A percentile compares a stretch with the other conserved stretches of the same genome.
Evolutionary conservation across 2,113 vertebrate species (phyloP).

Genomic region (Myrmecophaga tridactyla): DNA sequence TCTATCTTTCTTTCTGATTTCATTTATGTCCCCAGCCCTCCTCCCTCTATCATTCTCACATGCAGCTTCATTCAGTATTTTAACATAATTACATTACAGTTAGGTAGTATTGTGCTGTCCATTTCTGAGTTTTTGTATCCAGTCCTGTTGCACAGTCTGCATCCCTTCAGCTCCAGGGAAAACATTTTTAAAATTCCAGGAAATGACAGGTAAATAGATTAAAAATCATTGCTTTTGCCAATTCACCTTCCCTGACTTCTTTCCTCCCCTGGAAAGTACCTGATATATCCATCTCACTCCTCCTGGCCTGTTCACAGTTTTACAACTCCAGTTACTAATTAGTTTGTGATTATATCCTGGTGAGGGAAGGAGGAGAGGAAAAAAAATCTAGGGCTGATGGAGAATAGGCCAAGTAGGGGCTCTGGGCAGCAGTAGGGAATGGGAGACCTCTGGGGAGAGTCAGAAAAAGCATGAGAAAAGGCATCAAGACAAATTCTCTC

Average conservation of each 20-base stretch:
- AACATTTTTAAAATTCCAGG: constrained; percentile 14
- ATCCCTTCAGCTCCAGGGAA: too few relatives aligned
- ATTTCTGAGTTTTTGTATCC: too few relatives aligned
- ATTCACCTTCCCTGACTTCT: background rate
- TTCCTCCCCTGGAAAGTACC: background rate
- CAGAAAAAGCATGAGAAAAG: background rate
- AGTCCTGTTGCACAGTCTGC: too few relatives aligned
- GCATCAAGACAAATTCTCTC: background rate
- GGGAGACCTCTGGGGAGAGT: background rate
- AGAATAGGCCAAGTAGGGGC: background rate
- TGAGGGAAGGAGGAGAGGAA: background rate
- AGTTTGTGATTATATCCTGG: background rate
- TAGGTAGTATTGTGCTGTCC: too few relatives aligned
- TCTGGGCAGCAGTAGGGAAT: background rate
- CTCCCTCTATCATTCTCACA: too few relatives aligned
- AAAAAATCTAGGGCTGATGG: background rate
- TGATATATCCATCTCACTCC: background rate
- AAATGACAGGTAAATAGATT: constrained; percentile 43
- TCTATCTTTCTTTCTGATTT: too few relatives aligned
- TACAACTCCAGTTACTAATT: background rate
- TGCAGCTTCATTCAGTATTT: too few relatives aligned
- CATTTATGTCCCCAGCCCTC: too few relatives aligned
- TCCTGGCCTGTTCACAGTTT: background rate
- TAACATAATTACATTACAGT: too few relatives aligned
- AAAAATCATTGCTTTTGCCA: constrained; percentile 4